Evolutionary conservation across 1,140 invertebrate species (phyloP), one percentile per base, ranked within the genome.

Genomic region (Cydia pomonella): DNA sequence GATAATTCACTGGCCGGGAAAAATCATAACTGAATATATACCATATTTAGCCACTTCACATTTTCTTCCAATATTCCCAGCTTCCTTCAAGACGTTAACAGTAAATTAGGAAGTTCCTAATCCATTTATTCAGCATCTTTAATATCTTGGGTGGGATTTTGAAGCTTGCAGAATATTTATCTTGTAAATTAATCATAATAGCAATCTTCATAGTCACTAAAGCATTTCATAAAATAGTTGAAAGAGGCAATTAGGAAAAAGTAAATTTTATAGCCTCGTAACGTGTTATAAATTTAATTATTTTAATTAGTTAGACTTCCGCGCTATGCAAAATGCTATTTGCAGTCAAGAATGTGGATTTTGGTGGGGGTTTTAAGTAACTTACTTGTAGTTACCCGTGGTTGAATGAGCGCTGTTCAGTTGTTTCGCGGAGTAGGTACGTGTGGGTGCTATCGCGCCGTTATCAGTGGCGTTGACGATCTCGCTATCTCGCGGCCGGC

Each of bases 391-490:
- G 53, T 23, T 23, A 59, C 6, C 53, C n/a, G 47, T 13, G 18
- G 53, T 23, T 23, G 18, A 59, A 53, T 53, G 50, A 59, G 53
- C 21, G 53, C 0, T 21, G 18, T 59, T 59, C 53, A 59, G 53
- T 59, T 59, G 53, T 59, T 59, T 59, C 53, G 53, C 53, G 53
- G 18, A 23, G 21, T 59, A 59, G 53, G 18, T 69, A 69, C 64
- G 29, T 41, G 64, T 69, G 64, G 64, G 25, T 69, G 64, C 27
- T 92, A 92, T 92, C 88, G 75, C 71, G 41, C 27, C 78, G 87
- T 90, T 92, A 92, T 92, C 90, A 90, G 84, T 80, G 64, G 79
- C 81, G 87, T 82, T 83, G 85, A 82, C 87, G 84, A 91, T 92
- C 90, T 92, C 82, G 77, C 84, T 88, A 89, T 92, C 87, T 87